Evolutionary conservation across 2,888 invertebrate genomes (phyloP).

Genomic region (Ormyrus pomaceus): DNA sequence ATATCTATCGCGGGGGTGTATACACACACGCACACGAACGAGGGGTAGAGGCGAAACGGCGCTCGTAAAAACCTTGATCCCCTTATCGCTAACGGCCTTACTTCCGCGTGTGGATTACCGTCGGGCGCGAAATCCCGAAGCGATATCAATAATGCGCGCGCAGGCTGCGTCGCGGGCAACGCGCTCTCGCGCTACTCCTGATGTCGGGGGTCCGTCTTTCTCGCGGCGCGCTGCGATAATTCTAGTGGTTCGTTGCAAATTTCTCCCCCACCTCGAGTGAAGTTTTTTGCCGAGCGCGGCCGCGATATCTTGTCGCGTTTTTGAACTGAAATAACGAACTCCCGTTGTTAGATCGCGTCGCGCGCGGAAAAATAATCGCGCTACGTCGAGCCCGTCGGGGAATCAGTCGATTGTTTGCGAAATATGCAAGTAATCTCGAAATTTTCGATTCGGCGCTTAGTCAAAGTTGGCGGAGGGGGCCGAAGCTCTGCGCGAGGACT

Average conservation of each 20-base stretch:
- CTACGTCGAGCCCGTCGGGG: too few species aligned
- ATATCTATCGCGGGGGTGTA: background rate
- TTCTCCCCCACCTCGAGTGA: background rate
- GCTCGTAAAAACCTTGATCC: slow-evolving; percentile 72
- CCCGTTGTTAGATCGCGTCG: too few species aligned
- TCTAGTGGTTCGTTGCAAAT: slow-evolving; percentile 13
- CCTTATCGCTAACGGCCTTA: slow-evolving; percentile 71
- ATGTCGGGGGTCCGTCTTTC: slow-evolving; percentile 43
- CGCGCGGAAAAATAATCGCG: too few species aligned
- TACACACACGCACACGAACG: background rate
- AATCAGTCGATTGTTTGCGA: background rate
- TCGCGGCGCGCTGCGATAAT: background rate
- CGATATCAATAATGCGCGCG: slow-evolving; percentile 68
- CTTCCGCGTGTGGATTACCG: slow-evolving; percentile 68
- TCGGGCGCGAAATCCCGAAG: slow-evolving; percentile 64
- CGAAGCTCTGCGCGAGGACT: background rate
- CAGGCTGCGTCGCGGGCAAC: background rate
- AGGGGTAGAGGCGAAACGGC: slow-evolving; percentile 52
- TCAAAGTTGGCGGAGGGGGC: background rate
- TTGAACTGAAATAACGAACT: too few species aligned
- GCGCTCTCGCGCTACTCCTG: background rate
- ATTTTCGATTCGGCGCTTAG: background rate
- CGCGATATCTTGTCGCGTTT: too few species aligned
- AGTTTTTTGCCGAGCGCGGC: too few species aligned
- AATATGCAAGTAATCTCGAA: background rate